Percentiles rank a stretch among this genome's conserved stretches.
Evolutionary conservation across 2,888 invertebrate genomes (phyloP).

Genomic region (Agrotis puta): DNA sequence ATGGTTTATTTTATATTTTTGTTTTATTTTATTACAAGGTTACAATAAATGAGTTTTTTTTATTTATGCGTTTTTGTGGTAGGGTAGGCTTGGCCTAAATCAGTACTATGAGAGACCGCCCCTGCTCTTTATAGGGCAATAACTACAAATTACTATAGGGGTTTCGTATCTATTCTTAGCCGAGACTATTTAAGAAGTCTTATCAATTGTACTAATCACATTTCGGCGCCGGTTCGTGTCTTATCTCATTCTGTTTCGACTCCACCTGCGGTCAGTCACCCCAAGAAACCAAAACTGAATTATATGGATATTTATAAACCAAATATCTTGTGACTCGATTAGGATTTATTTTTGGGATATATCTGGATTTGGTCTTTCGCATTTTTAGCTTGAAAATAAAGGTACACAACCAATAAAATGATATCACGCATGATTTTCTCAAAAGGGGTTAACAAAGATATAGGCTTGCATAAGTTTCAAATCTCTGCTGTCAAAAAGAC

Average conservation of each 20-base stretch:
- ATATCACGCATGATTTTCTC: not conserved
- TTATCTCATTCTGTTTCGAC: conserved; percentile 23
- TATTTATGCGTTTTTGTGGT: too few relatives aligned
- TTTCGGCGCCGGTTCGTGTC: conserved; percentile 13
- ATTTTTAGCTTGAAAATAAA: not conserved
- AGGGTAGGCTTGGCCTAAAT: too few relatives aligned
- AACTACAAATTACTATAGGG: conserved; percentile 2
- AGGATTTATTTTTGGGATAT: not conserved
- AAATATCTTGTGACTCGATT: not conserved
- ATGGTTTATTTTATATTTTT: too few relatives aligned
- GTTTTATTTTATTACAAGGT: too few relatives aligned
- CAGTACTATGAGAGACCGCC: too few relatives aligned
- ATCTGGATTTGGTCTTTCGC: conserved; percentile 17
- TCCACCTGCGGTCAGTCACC: conserved; percentile 39
- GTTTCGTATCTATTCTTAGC: conserved; percentile 7
- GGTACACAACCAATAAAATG: not conserved
- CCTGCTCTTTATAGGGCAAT: not conserved
- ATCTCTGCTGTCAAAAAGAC: too few relatives aligned
- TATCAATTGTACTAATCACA: conserved; percentile 33
- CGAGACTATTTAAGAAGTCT: conserved; percentile 14
- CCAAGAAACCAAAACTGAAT: conserved; percentile 11
- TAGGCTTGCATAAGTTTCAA: not conserved
- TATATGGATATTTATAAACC: conserved; percentile 27
- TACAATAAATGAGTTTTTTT: too few relatives aligned
- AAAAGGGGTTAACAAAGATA: not conserved